phyloP scores from a whole-genome alignment of 2,888 invertebrate species.

The Pilophorus perplexus region DNA sequence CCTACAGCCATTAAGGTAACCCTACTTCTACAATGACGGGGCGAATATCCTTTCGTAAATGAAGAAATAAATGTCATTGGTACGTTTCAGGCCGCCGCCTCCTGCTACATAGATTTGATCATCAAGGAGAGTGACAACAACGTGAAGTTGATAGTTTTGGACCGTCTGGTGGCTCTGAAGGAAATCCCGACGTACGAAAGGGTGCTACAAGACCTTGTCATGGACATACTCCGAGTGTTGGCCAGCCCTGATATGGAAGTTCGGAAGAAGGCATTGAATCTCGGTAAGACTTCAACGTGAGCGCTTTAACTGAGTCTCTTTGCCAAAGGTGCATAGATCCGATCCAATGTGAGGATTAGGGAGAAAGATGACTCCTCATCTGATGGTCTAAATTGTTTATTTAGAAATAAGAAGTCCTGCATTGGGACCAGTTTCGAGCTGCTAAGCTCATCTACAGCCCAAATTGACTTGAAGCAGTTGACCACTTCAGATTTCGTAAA shows the following conservation, averaged over 20 bases:
- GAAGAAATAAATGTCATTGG: too few species aligned
- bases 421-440: too few species aligned
- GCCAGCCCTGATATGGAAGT: slow-evolving; percentile 94
- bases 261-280: slow-evolving; percentile 75
- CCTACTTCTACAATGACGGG: too few species aligned
- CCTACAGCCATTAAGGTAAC: slow-evolving; percentile 95
- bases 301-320: background rate
- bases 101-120: slow-evolving; percentile 96
- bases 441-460: too few species aligned
- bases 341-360: too few species aligned
- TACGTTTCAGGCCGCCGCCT: slow-evolving; percentile 77
- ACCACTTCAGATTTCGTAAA: too few species aligned
- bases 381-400: background rate
- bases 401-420: background rate
- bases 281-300: too few species aligned
- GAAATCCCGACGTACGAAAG: slow-evolving; percentile 80
- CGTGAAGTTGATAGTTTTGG: slow-evolving; percentile 96
- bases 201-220: slow-evolving; percentile 84
- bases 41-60: too few species aligned
- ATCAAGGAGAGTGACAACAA: slow-evolving; percentile 99
- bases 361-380: too few species aligned
- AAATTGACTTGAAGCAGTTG: too few species aligned
- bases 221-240: slow-evolving; percentile 95
- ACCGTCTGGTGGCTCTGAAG: slow-evolving; percentile 83
- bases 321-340: too few species aligned